Percentiles rank a stretch among this genome's conserved stretches.
Conservation (phyloP, 2,888 invertebrate species). For the Macrostomum cliftonense region DNA sequence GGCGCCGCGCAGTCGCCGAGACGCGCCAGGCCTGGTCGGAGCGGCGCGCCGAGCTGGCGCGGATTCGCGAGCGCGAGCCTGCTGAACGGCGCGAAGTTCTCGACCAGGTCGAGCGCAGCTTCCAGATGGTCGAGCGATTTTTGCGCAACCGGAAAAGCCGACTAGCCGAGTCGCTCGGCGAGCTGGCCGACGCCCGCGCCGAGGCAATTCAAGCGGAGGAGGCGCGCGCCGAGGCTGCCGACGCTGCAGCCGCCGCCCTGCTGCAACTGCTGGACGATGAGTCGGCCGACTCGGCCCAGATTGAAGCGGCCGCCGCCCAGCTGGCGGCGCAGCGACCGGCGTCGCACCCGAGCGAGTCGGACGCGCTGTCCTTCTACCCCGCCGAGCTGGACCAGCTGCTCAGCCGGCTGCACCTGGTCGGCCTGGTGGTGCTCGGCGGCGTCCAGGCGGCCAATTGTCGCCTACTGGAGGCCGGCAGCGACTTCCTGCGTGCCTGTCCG, state of each 20-base stretch:
- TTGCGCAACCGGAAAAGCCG: neutral
- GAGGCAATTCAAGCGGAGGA: neutral
- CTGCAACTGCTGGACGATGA: neutral
- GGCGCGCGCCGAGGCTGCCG: neutral
- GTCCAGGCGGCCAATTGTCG: conserved; percentile 2
- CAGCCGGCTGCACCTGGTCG: conserved; percentile 4
- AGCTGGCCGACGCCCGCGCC: neutral
- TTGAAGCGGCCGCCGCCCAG: neutral
- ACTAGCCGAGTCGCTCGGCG: neutral
- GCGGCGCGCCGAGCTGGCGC: too few species aligned
- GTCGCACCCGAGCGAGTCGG: conserved; percentile 6
- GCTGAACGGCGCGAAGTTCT: neutral
- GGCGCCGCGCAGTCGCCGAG: too few species aligned
- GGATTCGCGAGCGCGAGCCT: too few species aligned
- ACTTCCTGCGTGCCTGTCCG: neutral
- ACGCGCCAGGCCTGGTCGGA: too few species aligned
- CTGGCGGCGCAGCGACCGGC: neutral
- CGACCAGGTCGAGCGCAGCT: conserved; percentile 2
- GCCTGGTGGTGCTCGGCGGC: conserved; percentile 2
- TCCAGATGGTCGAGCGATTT: neutral
- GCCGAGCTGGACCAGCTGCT: conserved; percentile 8
- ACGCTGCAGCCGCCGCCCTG: neutral
- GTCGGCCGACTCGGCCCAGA: neutral
- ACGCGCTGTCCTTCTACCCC: conserved; percentile 6
- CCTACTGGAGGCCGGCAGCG: neutral